These are phyloP conservation scores for Piaya cayana DNA, from an alignment of 2,113 vertebrate genomes.

Conservation along the genomic window DNA sequence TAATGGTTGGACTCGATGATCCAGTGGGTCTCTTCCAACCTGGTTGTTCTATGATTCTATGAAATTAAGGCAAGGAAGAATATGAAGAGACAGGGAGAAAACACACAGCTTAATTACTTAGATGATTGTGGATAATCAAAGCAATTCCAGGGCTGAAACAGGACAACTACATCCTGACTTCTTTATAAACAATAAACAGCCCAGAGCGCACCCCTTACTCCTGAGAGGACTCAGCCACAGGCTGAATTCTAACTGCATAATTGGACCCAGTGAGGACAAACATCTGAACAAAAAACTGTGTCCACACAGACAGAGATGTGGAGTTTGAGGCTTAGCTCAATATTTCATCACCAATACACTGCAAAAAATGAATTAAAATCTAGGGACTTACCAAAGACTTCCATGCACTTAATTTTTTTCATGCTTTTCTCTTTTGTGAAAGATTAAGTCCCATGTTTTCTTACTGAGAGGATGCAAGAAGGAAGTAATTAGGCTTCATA, in stretches of 20 bases:
- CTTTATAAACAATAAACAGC: neutral
- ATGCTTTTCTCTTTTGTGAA: neutral
- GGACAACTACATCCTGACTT: neutral
- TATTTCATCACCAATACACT: neutral
- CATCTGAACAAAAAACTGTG: neutral
- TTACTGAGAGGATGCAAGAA: conserved; percentile 14
- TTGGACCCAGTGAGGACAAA: neutral
- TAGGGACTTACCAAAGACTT: neutral
- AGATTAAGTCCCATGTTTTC: conserved; percentile 22
- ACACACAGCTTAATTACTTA: neutral
- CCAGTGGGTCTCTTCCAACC: no score
- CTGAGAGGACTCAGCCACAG: neutral
- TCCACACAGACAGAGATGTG: neutral
- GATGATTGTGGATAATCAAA: neutral
- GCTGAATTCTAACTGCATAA: neutral
- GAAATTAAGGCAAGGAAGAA: neutral
- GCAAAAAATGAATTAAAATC: neutral
- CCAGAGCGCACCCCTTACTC: neutral
- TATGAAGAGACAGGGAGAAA: neutral
- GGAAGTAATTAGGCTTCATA: conserved; percentile 46
- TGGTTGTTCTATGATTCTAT: no score
- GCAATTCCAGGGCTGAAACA: neutral
- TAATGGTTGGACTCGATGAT: no score
- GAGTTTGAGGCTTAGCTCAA: neutral
- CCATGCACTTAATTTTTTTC: neutral